Percentiles rank a stretch among this genome's conserved stretches.
These are phyloP conservation scores for Epicauta chinensis DNA, from an alignment of 1,140 invertebrate genomes.

Conservation along the genomic window DNA sequence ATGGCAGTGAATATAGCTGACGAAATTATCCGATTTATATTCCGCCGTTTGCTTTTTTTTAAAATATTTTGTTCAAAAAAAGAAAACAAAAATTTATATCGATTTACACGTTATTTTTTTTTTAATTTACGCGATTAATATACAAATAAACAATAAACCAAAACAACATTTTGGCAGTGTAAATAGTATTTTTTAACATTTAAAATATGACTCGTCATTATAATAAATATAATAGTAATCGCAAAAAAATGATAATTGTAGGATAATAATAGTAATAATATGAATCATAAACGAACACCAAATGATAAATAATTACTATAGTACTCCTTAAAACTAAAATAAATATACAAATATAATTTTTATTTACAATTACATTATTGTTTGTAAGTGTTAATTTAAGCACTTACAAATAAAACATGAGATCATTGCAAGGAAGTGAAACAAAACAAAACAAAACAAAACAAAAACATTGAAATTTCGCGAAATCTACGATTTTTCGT, in stretches of 20 bases:
- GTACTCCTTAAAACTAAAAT: constrained; percentile 1
- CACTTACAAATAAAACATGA: constrained; percentile 20
- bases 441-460: neutral
- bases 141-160: constrained; percentile 6
- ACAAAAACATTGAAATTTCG: neutral
- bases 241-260: neutral
- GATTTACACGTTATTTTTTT: too few species aligned
- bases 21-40: neutral
- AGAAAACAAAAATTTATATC: neutral
- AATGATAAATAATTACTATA: neutral
- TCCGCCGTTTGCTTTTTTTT: neutral
- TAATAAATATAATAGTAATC: neutral
- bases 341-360: constrained; percentile 18
- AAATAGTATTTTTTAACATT: neutral
- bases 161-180: neutral
- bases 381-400: constrained; percentile 12
- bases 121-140: constrained; percentile 12
- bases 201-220: neutral
- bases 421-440: constrained; percentile 12
- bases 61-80: neutral
- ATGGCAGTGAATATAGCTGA: constrained; percentile 22
- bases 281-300: neutral
- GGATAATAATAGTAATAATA: neutral
- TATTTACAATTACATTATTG: constrained; percentile 14
- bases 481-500: neutral